Percentiles rank a stretch among this genome's conserved stretches.
These are phyloP conservation scores for Abramis brama DNA, from an alignment of 2,113 vertebrate genomes.

Conservation along the genomic window DNA sequence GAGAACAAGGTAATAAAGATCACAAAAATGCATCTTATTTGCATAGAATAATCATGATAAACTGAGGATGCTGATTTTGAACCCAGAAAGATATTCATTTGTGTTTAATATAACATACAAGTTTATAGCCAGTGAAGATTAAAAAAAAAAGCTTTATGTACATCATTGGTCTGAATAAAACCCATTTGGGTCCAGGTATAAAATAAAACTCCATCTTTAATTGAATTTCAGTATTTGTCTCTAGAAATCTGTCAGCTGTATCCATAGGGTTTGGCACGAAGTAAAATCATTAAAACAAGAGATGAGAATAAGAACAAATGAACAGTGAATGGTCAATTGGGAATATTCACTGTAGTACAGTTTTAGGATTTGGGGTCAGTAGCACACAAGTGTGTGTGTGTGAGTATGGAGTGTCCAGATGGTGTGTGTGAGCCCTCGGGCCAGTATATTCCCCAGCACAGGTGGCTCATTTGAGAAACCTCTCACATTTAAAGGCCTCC, in stretches of 20 bases:
- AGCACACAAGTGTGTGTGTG: conserved; percentile 3
- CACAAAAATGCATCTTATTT: background rate
- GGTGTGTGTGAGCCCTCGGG: conserved; percentile 24
- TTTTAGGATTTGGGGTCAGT: conserved; percentile 23
- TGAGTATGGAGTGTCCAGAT: conserved; percentile 37
- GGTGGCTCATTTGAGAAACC: conserved; percentile 43
- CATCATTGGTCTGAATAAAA: background rate
- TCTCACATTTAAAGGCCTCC: conserved; percentile 16
- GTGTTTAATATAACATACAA: background rate
- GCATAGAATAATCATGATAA: background rate
- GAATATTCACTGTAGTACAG: background rate
- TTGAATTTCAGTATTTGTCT: background rate
- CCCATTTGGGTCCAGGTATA: background rate
- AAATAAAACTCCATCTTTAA: background rate
- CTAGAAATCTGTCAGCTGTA: background rate
- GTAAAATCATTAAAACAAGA: background rate
- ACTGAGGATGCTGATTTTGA: background rate
- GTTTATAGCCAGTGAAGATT: background rate
- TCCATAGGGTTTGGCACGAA: background rate
- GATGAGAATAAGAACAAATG: background rate
- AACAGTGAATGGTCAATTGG: background rate
- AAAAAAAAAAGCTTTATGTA: background rate
- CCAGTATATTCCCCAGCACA: conserved; percentile 40
- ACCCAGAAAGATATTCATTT: background rate
- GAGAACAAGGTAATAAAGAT: background rate